Conservation (phyloP, 1,140 invertebrate species). For the Apis dorsata region DNA sequence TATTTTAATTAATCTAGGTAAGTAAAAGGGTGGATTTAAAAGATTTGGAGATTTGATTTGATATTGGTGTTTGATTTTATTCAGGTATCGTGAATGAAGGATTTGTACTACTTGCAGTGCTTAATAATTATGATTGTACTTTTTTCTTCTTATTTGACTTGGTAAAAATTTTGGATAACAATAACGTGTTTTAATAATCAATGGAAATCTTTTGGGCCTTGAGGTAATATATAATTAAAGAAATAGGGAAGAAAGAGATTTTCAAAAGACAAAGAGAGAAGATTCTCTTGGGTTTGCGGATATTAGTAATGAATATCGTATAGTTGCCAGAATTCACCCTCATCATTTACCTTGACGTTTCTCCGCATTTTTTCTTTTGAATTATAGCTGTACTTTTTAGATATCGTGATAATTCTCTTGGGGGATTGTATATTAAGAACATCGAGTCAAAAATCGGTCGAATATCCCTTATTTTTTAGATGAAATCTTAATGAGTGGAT, state of each 20-base stretch:
- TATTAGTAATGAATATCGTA: conserved; percentile 46
- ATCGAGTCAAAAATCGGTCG: conserved; percentile 7
- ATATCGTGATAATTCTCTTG: conserved; percentile 12
- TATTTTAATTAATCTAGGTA: too few relatives aligned
- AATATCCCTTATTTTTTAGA: conserved; percentile 1
- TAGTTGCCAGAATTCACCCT: conserved; percentile 34
- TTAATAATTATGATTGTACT: too few relatives aligned
- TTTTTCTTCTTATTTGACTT: too few relatives aligned
- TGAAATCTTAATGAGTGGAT: neutral
- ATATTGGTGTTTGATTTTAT: too few relatives aligned
- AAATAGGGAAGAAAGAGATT: neutral
- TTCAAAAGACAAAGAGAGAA: neutral
- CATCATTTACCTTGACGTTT: conserved; percentile 36
- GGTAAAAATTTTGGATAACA: neutral
- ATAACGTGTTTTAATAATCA: neutral
- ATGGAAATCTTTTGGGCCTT: neutral
- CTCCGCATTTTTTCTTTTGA: conserved; percentile 20
- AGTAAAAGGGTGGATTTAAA: too few relatives aligned
- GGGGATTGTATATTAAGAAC: conserved; percentile 21
- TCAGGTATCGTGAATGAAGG: too few relatives aligned
- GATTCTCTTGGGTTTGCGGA: conserved; percentile 16
- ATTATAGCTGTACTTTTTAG: conserved; percentile 25
- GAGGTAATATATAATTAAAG: conserved; percentile 28
- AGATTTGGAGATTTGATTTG: too few relatives aligned
- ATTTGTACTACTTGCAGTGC: too few relatives aligned